phyloP scores from a whole-genome alignment of 2,113 vertebrate species.

The Cacatua alba region DNA sequence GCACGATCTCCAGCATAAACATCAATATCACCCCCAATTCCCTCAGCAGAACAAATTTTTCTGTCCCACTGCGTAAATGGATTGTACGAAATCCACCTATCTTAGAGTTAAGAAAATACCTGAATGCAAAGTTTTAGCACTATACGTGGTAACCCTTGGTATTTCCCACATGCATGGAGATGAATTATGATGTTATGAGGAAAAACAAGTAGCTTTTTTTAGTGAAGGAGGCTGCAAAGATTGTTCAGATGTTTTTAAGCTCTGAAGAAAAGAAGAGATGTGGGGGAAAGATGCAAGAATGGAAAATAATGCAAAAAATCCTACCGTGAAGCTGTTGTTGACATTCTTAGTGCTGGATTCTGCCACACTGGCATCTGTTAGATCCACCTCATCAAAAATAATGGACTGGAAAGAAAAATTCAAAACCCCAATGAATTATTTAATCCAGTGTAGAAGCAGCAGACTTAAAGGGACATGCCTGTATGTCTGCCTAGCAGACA shows the following conservation, averaged over 20 bases:
- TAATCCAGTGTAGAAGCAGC: neutral
- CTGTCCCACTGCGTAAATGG: neutral
- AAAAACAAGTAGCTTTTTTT: neutral
- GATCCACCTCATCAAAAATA: conserved; percentile 97
- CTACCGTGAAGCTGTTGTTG: conserved; percentile 98
- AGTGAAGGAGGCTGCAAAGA: neutral
- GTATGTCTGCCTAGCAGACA: neutral
- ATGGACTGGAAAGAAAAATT: conserved; percentile 84
- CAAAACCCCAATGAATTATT: neutral
- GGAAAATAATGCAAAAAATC: conserved; percentile 20
- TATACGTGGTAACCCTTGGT: neutral
- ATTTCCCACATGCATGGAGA: neutral
- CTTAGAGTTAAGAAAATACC: neutral
- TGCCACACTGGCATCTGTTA: conserved; percentile 95
- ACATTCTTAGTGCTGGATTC: conserved; percentile 98
- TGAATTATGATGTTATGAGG: neutral
- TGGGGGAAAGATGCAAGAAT: neutral
- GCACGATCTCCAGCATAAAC: neutral
- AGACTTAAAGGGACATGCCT: neutral
- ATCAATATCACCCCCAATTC: neutral
- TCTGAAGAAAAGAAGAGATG: neutral
- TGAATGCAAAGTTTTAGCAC: neutral
- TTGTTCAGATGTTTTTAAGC: neutral
- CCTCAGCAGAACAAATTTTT: neutral
- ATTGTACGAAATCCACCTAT: neutral